A percentile compares a stretch with the other conserved stretches of the same genome.
phyloP scores from a whole-genome alignment of 2,797 vertebrate genomes.

The Ataeniobius toweri region DNA sequence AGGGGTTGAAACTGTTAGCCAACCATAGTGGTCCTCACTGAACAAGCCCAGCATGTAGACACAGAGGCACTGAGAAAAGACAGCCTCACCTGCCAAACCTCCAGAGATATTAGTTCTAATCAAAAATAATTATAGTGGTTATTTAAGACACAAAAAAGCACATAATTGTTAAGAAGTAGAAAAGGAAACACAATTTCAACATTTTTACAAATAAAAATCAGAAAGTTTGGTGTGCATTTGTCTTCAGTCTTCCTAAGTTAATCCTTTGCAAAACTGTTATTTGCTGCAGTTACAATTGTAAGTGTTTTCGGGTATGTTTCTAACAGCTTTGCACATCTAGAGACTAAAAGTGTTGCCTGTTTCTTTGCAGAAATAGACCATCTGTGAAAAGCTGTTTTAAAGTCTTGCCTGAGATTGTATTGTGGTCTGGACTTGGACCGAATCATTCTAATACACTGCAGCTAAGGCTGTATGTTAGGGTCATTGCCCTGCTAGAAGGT shows the following conservation, averaged over 20 bases:
- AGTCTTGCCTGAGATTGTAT: not conserved
- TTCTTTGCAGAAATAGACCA: not conserved
- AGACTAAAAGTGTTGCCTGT: not conserved
- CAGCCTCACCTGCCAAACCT: slow-evolving; percentile 18
- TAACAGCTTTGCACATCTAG: not conserved
- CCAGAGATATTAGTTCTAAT: not conserved
- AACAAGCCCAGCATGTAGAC: slow-evolving; percentile 19
- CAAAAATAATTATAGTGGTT: not conserved
- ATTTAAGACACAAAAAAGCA: not conserved
- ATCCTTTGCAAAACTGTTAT: too few relatives aligned
- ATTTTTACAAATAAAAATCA: too few relatives aligned
- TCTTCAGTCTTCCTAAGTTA: too few relatives aligned
- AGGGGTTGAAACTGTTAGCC: slow-evolving; percentile 29
- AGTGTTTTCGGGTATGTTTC: not conserved
- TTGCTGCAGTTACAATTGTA: not conserved
- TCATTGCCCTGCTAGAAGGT: too few relatives aligned
- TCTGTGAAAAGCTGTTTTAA: not conserved
- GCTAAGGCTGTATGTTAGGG: not conserved
- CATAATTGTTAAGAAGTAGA: too few relatives aligned
- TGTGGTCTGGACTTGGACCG: not conserved
- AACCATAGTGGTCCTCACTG: slow-evolving; percentile 17
- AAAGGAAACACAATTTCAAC: too few relatives aligned
- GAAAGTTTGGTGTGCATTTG: too few relatives aligned
- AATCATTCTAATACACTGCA: not conserved
- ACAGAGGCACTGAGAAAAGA: slow-evolving; percentile 21